These are phyloP conservation scores for Bovichtus diacanthus DNA, from an alignment of 2,797 vertebrate species.

Conservation along the genomic window DNA sequence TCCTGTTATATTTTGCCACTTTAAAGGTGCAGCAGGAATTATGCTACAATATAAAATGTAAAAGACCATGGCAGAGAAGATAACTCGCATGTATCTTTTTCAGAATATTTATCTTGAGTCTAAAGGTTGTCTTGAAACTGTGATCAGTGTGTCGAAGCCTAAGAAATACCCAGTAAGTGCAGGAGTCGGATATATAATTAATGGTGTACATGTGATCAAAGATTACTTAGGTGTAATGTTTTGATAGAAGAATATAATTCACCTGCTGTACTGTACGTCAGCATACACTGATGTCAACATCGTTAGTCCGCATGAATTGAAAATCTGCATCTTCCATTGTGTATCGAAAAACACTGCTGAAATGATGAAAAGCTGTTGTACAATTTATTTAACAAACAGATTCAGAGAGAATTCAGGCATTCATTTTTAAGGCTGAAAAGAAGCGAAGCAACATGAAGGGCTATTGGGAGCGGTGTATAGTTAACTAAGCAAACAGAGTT, in stretches of 20 bases:
- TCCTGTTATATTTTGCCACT: not conserved
- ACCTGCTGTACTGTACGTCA: no score
- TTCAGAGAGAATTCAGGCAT: not conserved
- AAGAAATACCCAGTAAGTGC: conserved; percentile 8
- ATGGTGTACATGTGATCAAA: no score
- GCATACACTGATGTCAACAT: no score
- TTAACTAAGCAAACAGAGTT: not conserved
- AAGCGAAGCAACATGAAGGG: conserved; percentile 13
- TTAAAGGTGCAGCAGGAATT: conserved; percentile 9
- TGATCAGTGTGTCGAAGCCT: conserved; percentile 47
- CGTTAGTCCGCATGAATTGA: no score
- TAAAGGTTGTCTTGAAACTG: conserved; percentile 25
- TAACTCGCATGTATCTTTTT: no score
- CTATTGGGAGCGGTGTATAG: not conserved
- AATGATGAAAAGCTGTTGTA: conserved; percentile 10
- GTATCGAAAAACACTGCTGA: no score
- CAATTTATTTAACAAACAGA: not conserved
- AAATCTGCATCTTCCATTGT: not conserved
- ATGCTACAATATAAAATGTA: no score
- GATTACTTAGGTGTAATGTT: no score
- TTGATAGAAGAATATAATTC: no score
- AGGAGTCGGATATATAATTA: conserved; percentile 31
- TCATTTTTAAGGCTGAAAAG: not conserved
- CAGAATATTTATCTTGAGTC: conserved; percentile 50
- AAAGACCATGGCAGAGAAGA: no score